Evolutionary conservation across 2,888 invertebrate species (phyloP).

Genomic region (Brachynemurus nebulosus): DNA sequence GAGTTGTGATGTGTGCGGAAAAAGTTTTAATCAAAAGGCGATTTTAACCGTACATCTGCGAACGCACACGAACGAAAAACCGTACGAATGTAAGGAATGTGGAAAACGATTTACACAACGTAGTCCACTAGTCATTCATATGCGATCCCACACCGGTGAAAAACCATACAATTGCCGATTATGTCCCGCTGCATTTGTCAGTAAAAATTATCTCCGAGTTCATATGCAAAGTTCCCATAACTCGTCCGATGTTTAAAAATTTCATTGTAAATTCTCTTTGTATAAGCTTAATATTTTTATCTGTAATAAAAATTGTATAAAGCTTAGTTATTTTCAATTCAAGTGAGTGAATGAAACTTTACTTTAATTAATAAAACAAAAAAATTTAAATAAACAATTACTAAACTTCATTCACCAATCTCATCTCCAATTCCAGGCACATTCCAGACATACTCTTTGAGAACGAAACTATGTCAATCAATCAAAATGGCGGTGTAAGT

Average conservation of each 20-base stretch:
- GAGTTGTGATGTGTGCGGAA: constrained; percentile 33
- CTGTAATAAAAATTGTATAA: neutral
- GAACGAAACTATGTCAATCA: neutral
- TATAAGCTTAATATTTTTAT: neutral
- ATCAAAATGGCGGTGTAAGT: neutral
- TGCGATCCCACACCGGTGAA: constrained; percentile 22
- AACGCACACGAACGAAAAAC: constrained; percentile 22
- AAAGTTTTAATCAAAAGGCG: constrained; percentile 33
- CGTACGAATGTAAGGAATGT: constrained; percentile 29
- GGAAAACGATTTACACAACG: constrained; percentile 37
- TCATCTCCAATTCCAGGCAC: constrained; percentile 8
- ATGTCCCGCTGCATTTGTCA: neutral
- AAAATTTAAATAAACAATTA: too few relatives aligned
- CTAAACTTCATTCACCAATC: neutral
- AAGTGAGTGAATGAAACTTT: too few relatives aligned
- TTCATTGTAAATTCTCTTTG: neutral
- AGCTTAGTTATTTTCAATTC: neutral
- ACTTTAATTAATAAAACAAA: too few relatives aligned
- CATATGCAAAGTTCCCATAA: constrained; percentile 5
- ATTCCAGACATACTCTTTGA: neutral
- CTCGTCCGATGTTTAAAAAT: neutral
- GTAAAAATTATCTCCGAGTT: constrained; percentile 5
- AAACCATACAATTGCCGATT: constrained; percentile 26
- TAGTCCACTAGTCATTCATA: constrained; percentile 33
- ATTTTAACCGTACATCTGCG: constrained; percentile 30